phyloP scores from a whole-genome alignment of 2,113 vertebrate genomes.

The Phalacrocorax pelagicus region DNA sequence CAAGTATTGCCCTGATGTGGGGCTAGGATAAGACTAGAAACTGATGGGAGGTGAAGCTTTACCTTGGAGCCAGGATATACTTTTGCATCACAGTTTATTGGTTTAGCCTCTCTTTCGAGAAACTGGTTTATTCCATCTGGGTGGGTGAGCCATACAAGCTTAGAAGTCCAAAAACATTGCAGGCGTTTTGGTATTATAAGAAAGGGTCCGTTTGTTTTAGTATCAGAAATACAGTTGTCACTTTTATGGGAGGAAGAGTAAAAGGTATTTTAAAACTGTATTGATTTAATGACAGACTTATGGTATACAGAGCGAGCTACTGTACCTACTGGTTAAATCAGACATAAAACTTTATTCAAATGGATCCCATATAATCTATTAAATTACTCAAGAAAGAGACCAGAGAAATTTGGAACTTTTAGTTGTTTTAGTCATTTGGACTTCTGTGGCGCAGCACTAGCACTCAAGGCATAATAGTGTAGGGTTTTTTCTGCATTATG shows the following conservation, averaged over 20 bases:
- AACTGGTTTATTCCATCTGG: background rate
- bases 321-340: background rate
- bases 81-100: background rate
- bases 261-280: background rate
- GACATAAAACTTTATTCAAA: background rate
- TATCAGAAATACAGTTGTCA: background rate
- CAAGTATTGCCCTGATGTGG: background rate
- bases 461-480: background rate
- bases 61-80: background rate
- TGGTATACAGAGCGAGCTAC: background rate
- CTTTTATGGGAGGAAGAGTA: background rate
- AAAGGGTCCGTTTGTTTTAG: background rate
- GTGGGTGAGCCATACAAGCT: background rate
- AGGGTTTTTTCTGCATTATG: background rate
- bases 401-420: background rate
- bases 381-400: background rate
- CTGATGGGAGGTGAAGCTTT: background rate
- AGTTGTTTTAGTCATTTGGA: background rate
- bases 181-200: background rate
- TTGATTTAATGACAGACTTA: background rate
- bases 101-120: background rate
- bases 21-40: background rate
- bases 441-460: background rate
- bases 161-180: background rate
- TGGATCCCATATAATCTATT: background rate